These are phyloP conservation scores for Brachyalestes nurse DNA, from an alignment of 2,797 vertebrate genomes.

Conservation along the genomic window DNA sequence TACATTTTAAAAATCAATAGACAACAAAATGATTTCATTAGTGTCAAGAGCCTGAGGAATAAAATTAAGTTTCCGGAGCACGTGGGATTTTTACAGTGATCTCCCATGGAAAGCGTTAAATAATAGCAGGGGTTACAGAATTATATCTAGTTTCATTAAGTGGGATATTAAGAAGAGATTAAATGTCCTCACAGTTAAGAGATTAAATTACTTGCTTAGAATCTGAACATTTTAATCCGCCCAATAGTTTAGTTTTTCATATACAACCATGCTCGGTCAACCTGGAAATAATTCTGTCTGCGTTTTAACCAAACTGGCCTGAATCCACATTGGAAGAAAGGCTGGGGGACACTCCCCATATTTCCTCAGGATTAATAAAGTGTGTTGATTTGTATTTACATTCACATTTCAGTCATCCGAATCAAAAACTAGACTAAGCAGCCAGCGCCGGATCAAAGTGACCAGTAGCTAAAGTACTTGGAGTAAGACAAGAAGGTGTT, in stretches of 20 bases:
- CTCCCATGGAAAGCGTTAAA: too few species aligned
- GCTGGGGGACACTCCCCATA: slow-evolving; percentile 5
- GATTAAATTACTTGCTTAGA: slow-evolving; percentile 10
- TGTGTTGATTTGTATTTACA: slow-evolving; percentile 11
- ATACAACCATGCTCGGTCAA: slow-evolving; percentile 47
- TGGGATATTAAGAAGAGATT: slow-evolving; percentile 16
- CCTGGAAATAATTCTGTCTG: slow-evolving; percentile 60
- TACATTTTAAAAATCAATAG: too few species aligned
- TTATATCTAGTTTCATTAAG: not conserved
- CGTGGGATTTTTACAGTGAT: too few species aligned
- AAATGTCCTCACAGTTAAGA: slow-evolving; percentile 1
- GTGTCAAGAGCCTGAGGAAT: too few species aligned
- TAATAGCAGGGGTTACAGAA: too few species aligned
- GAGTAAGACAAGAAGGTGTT: slow-evolving; percentile 63
- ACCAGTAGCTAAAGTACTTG: not conserved
- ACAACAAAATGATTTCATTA: too few species aligned
- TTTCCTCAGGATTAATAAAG: slow-evolving; percentile 35
- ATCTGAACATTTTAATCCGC: slow-evolving; percentile 47
- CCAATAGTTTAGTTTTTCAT: slow-evolving; percentile 37
- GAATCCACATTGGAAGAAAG: slow-evolving; percentile 21
- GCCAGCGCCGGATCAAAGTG: slow-evolving; percentile 23
- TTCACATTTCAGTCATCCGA: slow-evolving; percentile 29
- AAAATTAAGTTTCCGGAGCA: not conserved
- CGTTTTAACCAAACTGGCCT: slow-evolving; percentile 58
- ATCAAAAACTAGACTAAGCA: slow-evolving; percentile 13